These are phyloP conservation scores for Apodemus speciosus DNA, from an alignment of 2,113 vertebrate species.

Conservation along the genomic window DNA sequence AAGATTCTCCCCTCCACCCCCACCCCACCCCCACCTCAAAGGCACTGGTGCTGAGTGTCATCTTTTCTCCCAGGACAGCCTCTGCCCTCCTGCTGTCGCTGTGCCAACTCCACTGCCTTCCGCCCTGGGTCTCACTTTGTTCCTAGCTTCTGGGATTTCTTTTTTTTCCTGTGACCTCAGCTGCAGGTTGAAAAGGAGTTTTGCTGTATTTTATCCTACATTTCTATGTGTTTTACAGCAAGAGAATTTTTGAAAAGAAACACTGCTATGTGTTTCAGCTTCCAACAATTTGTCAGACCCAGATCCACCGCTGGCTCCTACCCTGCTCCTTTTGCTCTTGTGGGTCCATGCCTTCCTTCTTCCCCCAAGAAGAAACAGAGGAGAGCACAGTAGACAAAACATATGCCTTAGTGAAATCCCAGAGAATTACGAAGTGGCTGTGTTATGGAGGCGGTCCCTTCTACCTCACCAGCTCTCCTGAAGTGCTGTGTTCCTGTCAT, in stretches of 20 bases:
- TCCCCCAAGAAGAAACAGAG: not conserved
- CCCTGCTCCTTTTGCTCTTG: not conserved
- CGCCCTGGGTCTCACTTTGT: not conserved
- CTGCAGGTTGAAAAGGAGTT: not conserved
- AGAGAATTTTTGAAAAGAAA: conserved; percentile 28
- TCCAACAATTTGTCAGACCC: not conserved
- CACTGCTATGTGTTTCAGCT: not conserved
- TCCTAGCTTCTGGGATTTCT: not conserved
- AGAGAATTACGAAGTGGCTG: conserved; percentile 7
- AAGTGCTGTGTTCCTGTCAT: conserved; percentile 2
- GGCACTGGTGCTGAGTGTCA: accelerated
- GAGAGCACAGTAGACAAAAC: conserved; percentile 37
- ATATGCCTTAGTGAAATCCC: not conserved
- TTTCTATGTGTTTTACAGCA: not conserved
- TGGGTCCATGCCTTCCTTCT: not conserved
- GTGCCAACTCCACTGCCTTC: too few species aligned
- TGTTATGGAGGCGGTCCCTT: not conserved
- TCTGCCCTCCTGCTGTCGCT: accelerated
- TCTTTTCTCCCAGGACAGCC: accelerated
- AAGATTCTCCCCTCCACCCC: not conserved
- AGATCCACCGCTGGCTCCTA: not conserved
- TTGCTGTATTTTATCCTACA: not conserved
- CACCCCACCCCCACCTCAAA: not conserved
- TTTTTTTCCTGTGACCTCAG: not conserved
- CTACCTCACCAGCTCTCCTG: not conserved